These are phyloP conservation scores for Hybognathus amarus DNA, from an alignment of 2,797 vertebrate genomes.

Conservation along the genomic window DNA sequence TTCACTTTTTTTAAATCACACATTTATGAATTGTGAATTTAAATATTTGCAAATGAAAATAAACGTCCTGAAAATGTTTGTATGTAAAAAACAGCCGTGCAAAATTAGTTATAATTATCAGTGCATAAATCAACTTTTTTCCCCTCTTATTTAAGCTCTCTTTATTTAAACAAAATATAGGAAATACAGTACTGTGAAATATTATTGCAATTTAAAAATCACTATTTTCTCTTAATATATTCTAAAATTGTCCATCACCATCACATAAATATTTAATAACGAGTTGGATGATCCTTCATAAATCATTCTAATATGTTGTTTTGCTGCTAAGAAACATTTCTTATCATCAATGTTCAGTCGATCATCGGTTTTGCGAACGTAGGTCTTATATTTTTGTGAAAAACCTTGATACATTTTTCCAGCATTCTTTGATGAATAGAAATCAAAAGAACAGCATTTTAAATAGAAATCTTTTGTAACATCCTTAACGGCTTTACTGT, in stretches of 20 bases:
- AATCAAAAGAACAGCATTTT: not conserved
- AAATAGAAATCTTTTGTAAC: not conserved
- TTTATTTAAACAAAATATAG: not conserved
- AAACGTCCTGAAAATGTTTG: not conserved
- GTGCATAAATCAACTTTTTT: not conserved
- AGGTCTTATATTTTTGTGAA: not conserved
- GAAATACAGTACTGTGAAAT: not conserved
- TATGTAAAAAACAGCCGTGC: not conserved
- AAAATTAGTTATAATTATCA: not conserved
- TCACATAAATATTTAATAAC: no score
- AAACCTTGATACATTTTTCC: not conserved
- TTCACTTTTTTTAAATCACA: no score
- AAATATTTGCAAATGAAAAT: not conserved
- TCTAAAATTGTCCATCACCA: not conserved
- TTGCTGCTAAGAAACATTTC: not conserved
- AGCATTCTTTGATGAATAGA: not conserved
- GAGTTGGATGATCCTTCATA: not conserved
- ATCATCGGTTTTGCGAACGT: not conserved
- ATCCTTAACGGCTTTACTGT: not conserved
- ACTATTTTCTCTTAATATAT: not conserved
- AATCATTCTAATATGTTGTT: not conserved
- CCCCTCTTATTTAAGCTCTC: not conserved
- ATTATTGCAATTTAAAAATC: not conserved
- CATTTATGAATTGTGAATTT: no score
- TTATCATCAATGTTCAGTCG: not conserved